Conservation (phyloP, 1,140 invertebrate genomes). For the Cyclargus thomasi region DNA sequence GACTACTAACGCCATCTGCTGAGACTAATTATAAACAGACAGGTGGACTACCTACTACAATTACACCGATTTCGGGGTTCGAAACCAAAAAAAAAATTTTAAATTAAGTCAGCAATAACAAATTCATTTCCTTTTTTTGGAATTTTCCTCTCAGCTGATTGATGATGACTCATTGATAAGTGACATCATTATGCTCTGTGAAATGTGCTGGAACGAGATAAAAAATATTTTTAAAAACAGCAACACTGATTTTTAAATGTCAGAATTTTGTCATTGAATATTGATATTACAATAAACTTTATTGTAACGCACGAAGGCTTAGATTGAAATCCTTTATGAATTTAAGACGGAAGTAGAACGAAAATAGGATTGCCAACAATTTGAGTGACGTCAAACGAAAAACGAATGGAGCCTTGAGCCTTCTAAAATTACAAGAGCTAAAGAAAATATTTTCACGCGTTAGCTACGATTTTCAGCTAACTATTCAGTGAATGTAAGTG, state of each 20-base stretch:
- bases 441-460: conserved; percentile 53
- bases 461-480: conserved; percentile 51
- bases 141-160: conserved; percentile 24
- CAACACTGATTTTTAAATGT: conserved; percentile 37
- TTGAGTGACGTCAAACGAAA: conserved; percentile 64
- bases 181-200: conserved; percentile 28
- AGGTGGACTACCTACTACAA: no score
- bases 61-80: no score
- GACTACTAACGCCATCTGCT: neutral
- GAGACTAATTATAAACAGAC: neutral
- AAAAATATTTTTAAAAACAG: conserved; percentile 33
- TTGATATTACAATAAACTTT: conserved; percentile 47
- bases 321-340: conserved; percentile 52
- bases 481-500: conserved; percentile 46
- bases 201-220: conserved; percentile 20
- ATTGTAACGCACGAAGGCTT: conserved; percentile 44
- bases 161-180: conserved; percentile 32
- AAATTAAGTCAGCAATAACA: no score
- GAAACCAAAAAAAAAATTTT: no score
- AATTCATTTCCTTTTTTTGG: no score
- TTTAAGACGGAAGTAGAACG: conserved; percentile 62
- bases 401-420: conserved; percentile 54
- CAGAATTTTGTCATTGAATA: conserved; percentile 31
- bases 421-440: conserved; percentile 69
- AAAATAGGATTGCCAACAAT: conserved; percentile 74